A percentile compares a stretch with the other conserved stretches of the same genome.
These are phyloP conservation scores for Drosophila aff. DNA, from an alignment of 1,140 invertebrate genomes.

Conservation along the genomic window DNA sequence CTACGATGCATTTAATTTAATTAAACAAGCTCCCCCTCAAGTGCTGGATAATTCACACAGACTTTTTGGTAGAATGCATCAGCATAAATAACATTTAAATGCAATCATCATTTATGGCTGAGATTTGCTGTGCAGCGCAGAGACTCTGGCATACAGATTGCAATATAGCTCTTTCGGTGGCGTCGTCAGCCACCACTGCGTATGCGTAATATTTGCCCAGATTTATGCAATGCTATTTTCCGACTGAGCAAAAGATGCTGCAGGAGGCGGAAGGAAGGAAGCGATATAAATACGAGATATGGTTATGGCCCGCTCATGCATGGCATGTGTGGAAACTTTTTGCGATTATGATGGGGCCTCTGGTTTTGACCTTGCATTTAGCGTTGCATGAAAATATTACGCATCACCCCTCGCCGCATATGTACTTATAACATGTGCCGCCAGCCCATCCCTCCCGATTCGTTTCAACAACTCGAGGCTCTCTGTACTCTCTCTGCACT, in stretches of 20 bases:
- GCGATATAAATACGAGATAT: slow-evolving; percentile 51
- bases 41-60: slow-evolving; percentile 41
- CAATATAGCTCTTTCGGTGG: slow-evolving; percentile 31
- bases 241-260: slow-evolving; percentile 3
- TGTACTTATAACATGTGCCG: slow-evolving; percentile 13
- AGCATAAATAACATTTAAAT: slow-evolving; percentile 53
- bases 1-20: slow-evolving; percentile 48
- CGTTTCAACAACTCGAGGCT: slow-evolving; percentile 56
- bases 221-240: slow-evolving; percentile 69
- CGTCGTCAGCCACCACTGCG: slow-evolving; percentile 25
- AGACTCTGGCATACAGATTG: slow-evolving; percentile 44
- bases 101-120: slow-evolving; percentile 61
- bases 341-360: slow-evolving; percentile 46
- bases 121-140: slow-evolving; percentile 9
- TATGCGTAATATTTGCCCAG: slow-evolving; percentile 68
- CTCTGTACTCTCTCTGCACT: slow-evolving; percentile 20
- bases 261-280: slow-evolving; percentile 34
- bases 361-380: slow-evolving; percentile 46
- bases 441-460: slow-evolving; percentile 28
- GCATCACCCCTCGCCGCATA: slow-evolving; percentile 26
- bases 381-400: slow-evolving; percentile 49
- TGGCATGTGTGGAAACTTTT: slow-evolving; percentile 34
- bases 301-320: slow-evolving; percentile 42
- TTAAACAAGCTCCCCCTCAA: slow-evolving; percentile 33
- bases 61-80: slow-evolving; percentile 35